Evolutionary conservation across 2,888 invertebrate species (phyloP).

Genomic region (Andrena marginata): DNA sequence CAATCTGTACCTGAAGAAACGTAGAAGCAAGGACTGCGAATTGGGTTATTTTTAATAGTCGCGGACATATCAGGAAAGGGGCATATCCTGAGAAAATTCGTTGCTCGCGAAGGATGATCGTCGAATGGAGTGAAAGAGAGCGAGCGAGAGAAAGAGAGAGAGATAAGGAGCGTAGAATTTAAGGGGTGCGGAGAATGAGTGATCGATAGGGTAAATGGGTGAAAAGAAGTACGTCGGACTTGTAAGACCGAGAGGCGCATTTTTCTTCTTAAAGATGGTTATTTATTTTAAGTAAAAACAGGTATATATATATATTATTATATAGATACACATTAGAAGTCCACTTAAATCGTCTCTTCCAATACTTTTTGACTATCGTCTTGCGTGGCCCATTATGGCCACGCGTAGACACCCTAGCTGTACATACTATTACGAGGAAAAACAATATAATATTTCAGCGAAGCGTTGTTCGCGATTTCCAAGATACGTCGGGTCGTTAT

Average conservation of each 20-base stretch:
- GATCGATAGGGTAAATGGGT: constrained; percentile 25
- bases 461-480: constrained; percentile 41
- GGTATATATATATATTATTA: constrained; percentile 53
- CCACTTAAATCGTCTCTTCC: constrained; percentile 79
- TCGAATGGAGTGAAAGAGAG: constrained; percentile 25
- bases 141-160: not conserved
- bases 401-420: constrained; percentile 61
- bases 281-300: constrained; percentile 80
- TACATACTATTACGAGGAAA: constrained; percentile 70
- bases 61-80: constrained; percentile 81
- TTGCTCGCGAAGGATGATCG: constrained; percentile 44
- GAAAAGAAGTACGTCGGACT: constrained; percentile 36
- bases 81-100: constrained; percentile 77
- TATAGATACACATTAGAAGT: constrained; percentile 69
- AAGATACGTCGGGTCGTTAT: constrained; percentile 48
- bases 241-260: constrained; percentile 67
- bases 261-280: constrained; percentile 73
- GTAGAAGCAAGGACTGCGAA: constrained; percentile 75
- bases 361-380: constrained; percentile 74
- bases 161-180: constrained; percentile 2
- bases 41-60: constrained; percentile 68
- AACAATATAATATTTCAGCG: constrained; percentile 51
- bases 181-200: not conserved
- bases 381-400: constrained; percentile 44
- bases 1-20: constrained; percentile 81